phyloP scores from a whole-genome alignment of 2,888 invertebrate species.

The Drosophila nigricruria region DNA sequence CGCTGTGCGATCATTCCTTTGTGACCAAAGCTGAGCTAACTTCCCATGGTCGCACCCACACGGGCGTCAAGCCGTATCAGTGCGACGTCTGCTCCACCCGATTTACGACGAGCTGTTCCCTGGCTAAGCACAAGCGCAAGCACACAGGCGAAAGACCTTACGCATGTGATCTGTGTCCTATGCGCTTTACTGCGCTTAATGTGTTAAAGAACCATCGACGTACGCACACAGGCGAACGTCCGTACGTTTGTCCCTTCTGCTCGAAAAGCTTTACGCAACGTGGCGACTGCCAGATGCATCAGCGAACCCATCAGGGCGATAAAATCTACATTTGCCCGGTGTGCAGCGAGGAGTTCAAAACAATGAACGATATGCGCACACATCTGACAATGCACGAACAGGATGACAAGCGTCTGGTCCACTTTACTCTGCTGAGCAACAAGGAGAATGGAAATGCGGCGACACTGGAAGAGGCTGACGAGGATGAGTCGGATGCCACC shows the following conservation, averaged over 20 bases:
- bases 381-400: constrained; percentile 86
- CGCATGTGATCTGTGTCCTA: constrained; percentile 87
- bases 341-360: constrained; percentile 85
- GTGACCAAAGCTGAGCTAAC: constrained; percentile 86
- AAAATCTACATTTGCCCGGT: constrained; percentile 77
- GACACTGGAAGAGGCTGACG: constrained; percentile 52
- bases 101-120: constrained; percentile 87
- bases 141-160: constrained; percentile 88
- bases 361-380: constrained; percentile 86
- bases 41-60: constrained; percentile 87
- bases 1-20: constrained; percentile 85
- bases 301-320: constrained; percentile 87
- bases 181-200: constrained; percentile 87
- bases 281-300: constrained; percentile 87
- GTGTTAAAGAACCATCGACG: constrained; percentile 87
- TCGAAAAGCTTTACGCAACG: constrained; percentile 87
- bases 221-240: constrained; percentile 87
- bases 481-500: constrained; percentile 45
- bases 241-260: constrained; percentile 87
- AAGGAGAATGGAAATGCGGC: constrained; percentile 56
- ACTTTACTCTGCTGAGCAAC: constrained; percentile 58
- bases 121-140: constrained; percentile 87
- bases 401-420: constrained; percentile 65
- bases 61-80: constrained; percentile 87
- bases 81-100: constrained; percentile 87